Evolutionary conservation across 2,797 vertebrate species (phyloP).

Genomic region (Neomorphus geoffroyi): DNA sequence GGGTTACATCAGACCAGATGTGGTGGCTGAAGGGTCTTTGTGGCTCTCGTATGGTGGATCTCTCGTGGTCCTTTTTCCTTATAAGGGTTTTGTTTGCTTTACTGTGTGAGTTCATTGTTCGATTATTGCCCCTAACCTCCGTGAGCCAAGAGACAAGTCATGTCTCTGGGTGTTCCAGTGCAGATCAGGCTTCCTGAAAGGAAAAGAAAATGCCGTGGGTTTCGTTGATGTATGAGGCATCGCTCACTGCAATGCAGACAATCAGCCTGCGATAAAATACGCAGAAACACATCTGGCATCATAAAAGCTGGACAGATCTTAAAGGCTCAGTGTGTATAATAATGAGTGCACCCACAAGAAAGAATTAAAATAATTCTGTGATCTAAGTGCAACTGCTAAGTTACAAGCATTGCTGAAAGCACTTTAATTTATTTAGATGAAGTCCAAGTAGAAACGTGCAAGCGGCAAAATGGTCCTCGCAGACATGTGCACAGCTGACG

Average conservation of each 20-base stretch:
- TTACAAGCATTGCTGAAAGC: background rate
- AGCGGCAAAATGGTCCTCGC: background rate
- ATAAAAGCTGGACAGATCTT: background rate
- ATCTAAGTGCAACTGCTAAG: background rate
- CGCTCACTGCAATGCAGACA: background rate
- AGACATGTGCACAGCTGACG: background rate
- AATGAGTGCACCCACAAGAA: background rate
- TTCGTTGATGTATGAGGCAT: background rate
- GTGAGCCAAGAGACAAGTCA: fast-evolving
- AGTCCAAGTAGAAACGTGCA: background rate
- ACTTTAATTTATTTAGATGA: background rate
- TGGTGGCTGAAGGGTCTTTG: background rate
- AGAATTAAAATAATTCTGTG: background rate
- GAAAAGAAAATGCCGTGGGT: background rate
- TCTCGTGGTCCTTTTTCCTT: background rate
- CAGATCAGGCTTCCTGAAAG: background rate
- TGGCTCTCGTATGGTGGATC: background rate
- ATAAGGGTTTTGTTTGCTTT: background rate
- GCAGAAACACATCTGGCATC: background rate
- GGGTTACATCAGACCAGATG: background rate
- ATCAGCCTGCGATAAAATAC: background rate
- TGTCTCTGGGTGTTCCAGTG: background rate
- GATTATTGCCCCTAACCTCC: background rate
- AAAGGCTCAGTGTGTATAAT: background rate
- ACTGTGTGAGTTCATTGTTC: background rate